Evolutionary conservation across 2,797 vertebrate genomes (phyloP).

Genomic region (Sparus aurata): DNA sequence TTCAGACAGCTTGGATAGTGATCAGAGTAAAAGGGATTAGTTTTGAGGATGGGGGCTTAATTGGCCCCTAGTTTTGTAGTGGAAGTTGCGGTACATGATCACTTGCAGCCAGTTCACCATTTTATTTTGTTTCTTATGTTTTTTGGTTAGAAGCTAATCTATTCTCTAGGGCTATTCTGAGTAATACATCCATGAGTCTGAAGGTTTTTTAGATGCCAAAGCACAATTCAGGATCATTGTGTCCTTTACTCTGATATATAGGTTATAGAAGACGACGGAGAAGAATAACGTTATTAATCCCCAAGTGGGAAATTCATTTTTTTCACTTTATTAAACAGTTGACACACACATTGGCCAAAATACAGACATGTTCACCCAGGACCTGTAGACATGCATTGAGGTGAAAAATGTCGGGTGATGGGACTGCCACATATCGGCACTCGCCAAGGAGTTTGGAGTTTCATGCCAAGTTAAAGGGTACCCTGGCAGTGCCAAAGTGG

Average conservation of each 20-base stretch:
- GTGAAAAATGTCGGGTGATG: too few species aligned
- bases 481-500: too few species aligned
- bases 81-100: not conserved
- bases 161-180: not conserved
- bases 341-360: too few species aligned
- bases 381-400: too few species aligned
- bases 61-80: not conserved
- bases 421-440: too few species aligned
- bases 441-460: too few species aligned
- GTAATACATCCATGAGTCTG: too few species aligned
- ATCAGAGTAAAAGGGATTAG: conserved; percentile 30
- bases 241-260: not conserved
- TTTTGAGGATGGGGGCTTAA: not conserved
- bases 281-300: not conserved
- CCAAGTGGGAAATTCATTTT: not conserved
- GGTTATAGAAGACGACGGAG: not conserved
- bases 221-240: not conserved
- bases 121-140: not conserved
- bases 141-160: not conserved
- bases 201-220: not conserved
- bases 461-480: too few species aligned
- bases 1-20: not conserved
- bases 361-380: too few species aligned
- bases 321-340: too few species aligned
- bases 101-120: not conserved